Evolutionary conservation across 2,113 vertebrate genomes (phyloP).

Genomic region (Chitala chitala): DNA sequence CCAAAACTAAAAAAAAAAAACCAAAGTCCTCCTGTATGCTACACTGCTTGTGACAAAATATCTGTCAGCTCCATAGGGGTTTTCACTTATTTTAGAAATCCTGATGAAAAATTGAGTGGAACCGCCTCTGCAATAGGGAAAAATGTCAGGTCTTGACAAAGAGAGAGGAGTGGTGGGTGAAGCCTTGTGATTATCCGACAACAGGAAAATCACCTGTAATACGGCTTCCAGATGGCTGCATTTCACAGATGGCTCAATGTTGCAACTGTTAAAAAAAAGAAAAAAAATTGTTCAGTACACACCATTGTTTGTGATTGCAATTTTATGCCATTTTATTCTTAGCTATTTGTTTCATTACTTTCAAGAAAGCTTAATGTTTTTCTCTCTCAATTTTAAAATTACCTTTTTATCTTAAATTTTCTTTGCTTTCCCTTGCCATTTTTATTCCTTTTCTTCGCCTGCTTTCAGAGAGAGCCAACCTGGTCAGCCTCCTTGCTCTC

Average conservation of each 20-base stretch:
- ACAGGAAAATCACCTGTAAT: background rate
- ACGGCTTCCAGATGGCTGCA: background rate
- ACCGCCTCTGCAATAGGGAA: background rate
- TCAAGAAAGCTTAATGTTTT: too few species aligned
- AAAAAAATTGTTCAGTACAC: background rate
- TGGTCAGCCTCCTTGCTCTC: too few species aligned
- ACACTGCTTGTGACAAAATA: background rate
- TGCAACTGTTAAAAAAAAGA: background rate
- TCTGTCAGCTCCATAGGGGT: background rate
- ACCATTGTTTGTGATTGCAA: background rate
- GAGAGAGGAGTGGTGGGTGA: background rate
- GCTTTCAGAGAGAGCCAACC: too few species aligned
- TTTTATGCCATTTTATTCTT: too few species aligned
- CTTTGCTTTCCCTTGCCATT: too few species aligned
- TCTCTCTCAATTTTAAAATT: too few species aligned
- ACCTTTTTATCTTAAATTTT: too few species aligned
- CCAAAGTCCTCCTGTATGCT: background rate
- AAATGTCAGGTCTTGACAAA: background rate
- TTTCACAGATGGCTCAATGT: constrained; percentile 1
- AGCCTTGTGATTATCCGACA: background rate
- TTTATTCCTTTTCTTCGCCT: too few species aligned
- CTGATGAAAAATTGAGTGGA: background rate
- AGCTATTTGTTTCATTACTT: too few species aligned
- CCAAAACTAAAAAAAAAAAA: too few species aligned
- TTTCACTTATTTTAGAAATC: constrained; percentile 7